Percentiles rank a stretch among this genome's conserved stretches.
phyloP scores from a whole-genome alignment of 2,113 vertebrate species.

The Motacilla tschutschensis region DNA sequence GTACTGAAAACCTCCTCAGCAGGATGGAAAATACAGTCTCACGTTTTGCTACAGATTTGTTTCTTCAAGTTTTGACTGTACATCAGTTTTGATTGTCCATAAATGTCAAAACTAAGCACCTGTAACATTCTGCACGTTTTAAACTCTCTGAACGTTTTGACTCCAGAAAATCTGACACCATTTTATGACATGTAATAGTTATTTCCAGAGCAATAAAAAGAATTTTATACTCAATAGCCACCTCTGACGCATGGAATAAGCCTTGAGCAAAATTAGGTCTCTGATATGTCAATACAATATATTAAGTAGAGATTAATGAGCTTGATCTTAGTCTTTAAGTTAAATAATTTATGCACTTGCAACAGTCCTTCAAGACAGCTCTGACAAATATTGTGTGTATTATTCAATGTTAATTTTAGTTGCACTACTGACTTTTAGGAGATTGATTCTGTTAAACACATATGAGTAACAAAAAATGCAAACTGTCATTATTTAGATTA shows the following conservation, averaged over 20 bases:
- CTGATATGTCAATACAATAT: neutral
- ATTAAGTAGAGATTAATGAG: neutral
- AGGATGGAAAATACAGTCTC: neutral
- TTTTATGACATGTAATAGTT: neutral
- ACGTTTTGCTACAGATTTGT: neutral
- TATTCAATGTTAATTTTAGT: neutral
- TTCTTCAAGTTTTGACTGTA: neutral
- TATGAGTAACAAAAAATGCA: neutral
- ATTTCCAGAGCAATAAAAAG: neutral
- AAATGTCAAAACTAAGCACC: neutral
- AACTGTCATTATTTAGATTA: neutral
- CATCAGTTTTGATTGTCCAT: neutral
- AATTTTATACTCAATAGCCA: neutral
- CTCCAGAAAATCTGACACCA: neutral
- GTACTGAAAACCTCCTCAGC: neutral
- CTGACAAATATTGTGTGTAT: neutral
- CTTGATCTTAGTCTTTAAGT: neutral
- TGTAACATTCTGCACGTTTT: accelerated
- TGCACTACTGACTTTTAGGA: neutral
- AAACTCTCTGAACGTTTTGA: neutral
- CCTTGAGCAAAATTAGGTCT: neutral
- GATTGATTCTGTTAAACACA: neutral
- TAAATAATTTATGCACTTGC: neutral
- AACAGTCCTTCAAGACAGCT: neutral
- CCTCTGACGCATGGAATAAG: neutral